Base-by-base conservation (phyloP, 2,888 invertebrate species). In the Drosophila paramelanica region DNA sequence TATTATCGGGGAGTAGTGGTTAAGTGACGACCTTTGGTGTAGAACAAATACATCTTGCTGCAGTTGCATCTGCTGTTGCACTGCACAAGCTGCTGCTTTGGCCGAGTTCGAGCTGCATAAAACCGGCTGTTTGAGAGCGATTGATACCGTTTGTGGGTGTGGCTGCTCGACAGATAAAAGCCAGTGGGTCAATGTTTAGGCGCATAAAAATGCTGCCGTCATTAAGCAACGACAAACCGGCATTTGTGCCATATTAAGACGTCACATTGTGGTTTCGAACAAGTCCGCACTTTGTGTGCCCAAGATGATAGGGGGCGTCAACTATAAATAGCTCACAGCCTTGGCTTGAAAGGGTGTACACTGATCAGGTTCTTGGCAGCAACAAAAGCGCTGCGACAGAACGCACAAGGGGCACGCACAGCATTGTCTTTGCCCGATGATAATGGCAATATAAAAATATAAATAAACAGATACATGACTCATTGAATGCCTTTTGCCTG, bases 31-130 rank as follows among this genome's bases (percentile, higher is more conserved):
- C 83, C 89, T 81, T 89, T 89, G 10, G 81, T 77, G 56, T 90
- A 90, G 58, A 82, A 88, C 41, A 89, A 76, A 76, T 89, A 82
- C 90, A 89, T 89, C 67, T 73, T 65, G 65, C 39, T 77, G 64
- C 62, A 61, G 60, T 61, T 67, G 47, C 58, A 64, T 60, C 65
- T 60, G 50, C 8, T 20, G 53, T 42, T 59, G 41, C 42, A 71
- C 61, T 65, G 41, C 49, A 43, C 23, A 7, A 49, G 61, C 52
- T 47, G 52, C 38, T 36, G 31, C 38, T 36, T 25, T 20, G n/a
- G 3, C 11, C 7, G 49, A 17, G 27, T 31, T 13, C 4, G 57
- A 55, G 38, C 33, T 25, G 42, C 42, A 43, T 39, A 42, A 53
- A 38, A 45, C 57, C 38, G 8, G 25, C 20, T 36, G 39, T 27